Conservation (phyloP, 2,113 vertebrate genomes). For the Petromus typicus region DNA sequence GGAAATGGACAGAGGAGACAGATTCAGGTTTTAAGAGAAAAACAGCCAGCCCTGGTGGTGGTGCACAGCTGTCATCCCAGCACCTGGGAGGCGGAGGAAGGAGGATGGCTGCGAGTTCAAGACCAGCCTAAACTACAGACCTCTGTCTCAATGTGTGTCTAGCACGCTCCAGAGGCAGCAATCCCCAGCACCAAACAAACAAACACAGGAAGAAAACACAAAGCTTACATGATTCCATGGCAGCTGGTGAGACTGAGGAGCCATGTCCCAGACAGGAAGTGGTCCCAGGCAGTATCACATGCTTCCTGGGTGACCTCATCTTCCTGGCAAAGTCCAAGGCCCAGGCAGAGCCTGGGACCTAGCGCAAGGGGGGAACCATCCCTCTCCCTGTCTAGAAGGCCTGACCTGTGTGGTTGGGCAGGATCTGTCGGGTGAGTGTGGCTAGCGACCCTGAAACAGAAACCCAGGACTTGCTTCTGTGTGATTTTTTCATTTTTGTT, state of each 20-base stretch:
- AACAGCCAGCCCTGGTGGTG: not conserved
- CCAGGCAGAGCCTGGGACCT: not conserved
- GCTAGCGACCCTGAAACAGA: not conserved
- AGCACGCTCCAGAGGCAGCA: not conserved
- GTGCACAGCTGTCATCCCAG: not conserved
- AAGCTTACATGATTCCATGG: not conserved
- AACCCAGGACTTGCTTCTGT: not conserved
- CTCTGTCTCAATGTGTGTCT: not conserved
- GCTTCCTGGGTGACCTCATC: not conserved
- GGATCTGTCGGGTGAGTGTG: not conserved
- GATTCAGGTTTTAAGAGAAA: not conserved
- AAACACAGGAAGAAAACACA: not conserved
- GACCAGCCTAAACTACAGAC: not conserved
- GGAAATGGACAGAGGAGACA: not conserved
- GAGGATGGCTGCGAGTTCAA: not conserved
- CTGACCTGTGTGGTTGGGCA: not conserved
- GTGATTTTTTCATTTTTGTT: not conserved
- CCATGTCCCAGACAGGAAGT: not conserved
- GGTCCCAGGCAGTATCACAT: not conserved
- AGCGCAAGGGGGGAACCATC: too few species aligned
- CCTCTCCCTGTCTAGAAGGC: accelerated
- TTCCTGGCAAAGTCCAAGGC: not conserved
- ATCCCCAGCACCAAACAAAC: not conserved
- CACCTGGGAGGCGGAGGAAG: not conserved
- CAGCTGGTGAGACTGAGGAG: not conserved